Percentiles rank a stretch among this genome's conserved stretches.
Evolutionary conservation across 2,113 vertebrate genomes (phyloP).

Genomic region (Mus pahari): DNA sequence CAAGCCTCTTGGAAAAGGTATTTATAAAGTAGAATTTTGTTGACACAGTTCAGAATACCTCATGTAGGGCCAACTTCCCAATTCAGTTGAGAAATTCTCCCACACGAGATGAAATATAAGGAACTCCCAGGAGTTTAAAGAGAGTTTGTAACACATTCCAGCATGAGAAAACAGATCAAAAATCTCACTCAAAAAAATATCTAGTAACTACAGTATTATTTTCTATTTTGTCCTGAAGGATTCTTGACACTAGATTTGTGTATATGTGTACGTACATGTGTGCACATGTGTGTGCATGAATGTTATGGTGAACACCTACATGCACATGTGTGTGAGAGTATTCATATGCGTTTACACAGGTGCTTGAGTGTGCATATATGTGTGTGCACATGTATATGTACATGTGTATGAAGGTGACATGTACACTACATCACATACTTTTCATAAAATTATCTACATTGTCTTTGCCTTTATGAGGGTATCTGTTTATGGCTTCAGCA

Average conservation of each 20-base stretch:
- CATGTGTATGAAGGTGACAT: not conserved
- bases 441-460: not conserved
- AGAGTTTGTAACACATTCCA: not conserved
- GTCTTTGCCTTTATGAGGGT: not conserved
- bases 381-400: not conserved
- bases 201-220: not conserved
- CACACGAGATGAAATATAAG: not conserved
- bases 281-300: not conserved
- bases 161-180: not conserved
- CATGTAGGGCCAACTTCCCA: not conserved
- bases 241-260: constrained; percentile 1
- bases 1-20: not conserved
- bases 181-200: not conserved
- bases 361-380: not conserved
- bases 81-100: constrained; percentile 6
- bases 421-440: not conserved
- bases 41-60: not conserved
- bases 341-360: not conserved
- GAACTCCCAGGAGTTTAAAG: not conserved
- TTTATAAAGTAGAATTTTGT: constrained; percentile 14
- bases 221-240: not conserved
- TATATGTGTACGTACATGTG: not conserved
- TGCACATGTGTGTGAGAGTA: not conserved
- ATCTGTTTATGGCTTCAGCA: not conserved
- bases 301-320: not conserved